These are phyloP conservation scores for Euphydryas editha DNA, from an alignment of 2,888 invertebrate species.

Conservation along the genomic window DNA sequence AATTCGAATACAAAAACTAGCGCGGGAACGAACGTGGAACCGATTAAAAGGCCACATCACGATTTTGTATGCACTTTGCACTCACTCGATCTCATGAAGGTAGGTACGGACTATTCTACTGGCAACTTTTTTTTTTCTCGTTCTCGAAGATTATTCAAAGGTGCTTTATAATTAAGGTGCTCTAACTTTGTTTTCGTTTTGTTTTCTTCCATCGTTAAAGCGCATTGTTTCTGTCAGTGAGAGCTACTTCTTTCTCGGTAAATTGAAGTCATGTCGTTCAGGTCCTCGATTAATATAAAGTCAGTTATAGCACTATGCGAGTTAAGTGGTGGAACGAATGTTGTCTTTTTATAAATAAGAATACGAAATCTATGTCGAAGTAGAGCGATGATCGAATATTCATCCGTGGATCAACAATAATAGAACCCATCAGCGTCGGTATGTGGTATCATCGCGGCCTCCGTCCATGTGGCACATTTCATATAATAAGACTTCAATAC, in stretches of 20 bases:
- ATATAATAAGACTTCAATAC: conserved; percentile 82
- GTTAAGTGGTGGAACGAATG: conserved; percentile 60
- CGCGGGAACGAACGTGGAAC: conserved; percentile 80
- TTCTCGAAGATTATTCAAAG: conserved; percentile 71
- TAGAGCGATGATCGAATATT: conserved; percentile 80
- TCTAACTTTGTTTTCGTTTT: conserved; percentile 42
- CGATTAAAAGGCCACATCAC: conserved; percentile 83
- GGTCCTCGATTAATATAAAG: conserved; percentile 35
- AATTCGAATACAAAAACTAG: conserved; percentile 81
- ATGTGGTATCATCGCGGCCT: conserved; percentile 67
- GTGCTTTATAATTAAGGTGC: conserved; percentile 74
- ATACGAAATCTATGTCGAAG: conserved; percentile 62
- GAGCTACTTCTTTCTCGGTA: conserved; percentile 13
- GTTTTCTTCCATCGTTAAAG: conserved; percentile 38
- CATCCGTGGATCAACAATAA: conserved; percentile 82
- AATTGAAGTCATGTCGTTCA: conserved; percentile 28
- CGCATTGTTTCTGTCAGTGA: conserved; percentile 34
- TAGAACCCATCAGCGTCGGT: conserved; percentile 80
- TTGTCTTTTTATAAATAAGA: conserved; percentile 55
- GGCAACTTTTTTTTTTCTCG: conserved; percentile 64
- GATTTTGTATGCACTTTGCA: conserved; percentile 84
- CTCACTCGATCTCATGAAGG: conserved; percentile 74
- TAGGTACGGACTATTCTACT: conserved; percentile 38
- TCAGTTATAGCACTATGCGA: conserved; percentile 34
- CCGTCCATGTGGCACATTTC: conserved; percentile 69